Conservation (phyloP, 2,888 invertebrate species). For the Linnaemya vulpina region DNA sequence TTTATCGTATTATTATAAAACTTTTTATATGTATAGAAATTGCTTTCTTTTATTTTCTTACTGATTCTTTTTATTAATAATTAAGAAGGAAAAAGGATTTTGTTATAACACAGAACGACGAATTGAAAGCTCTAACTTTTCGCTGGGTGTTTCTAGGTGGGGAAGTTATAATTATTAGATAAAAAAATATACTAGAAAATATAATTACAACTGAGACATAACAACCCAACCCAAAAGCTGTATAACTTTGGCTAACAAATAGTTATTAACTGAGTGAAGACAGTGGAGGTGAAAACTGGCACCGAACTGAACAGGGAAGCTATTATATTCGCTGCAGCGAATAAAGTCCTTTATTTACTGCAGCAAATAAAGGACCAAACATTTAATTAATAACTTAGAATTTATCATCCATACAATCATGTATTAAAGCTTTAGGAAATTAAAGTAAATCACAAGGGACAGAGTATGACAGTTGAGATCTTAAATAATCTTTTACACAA, state of each 20-base stretch:
- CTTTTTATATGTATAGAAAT: too few relatives aligned
- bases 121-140: neutral
- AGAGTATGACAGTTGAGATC: conserved; percentile 32
- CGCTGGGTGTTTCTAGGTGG: conserved; percentile 14
- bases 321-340: neutral
- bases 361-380: too few relatives aligned
- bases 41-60: neutral
- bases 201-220: neutral
- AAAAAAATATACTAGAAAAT: neutral
- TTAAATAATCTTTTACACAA: too few relatives aligned
- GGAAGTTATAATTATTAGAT: neutral
- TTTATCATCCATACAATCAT: conserved; percentile 60
- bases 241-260: conserved; percentile 28
- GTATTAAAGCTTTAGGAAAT: conserved; percentile 56
- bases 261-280: neutral
- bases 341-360: too few relatives aligned
- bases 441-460: conserved; percentile 56
- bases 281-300: conserved; percentile 16
- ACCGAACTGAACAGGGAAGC: neutral
- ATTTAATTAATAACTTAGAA: conserved; percentile 6
- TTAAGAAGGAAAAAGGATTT: too few relatives aligned
- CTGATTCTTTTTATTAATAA: too few relatives aligned
- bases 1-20: too few relatives aligned
- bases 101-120: neutral
- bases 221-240: conserved; percentile 41